Conservation (phyloP, 2,113 vertebrate species). For the Physeter macrocephalus region DNA sequence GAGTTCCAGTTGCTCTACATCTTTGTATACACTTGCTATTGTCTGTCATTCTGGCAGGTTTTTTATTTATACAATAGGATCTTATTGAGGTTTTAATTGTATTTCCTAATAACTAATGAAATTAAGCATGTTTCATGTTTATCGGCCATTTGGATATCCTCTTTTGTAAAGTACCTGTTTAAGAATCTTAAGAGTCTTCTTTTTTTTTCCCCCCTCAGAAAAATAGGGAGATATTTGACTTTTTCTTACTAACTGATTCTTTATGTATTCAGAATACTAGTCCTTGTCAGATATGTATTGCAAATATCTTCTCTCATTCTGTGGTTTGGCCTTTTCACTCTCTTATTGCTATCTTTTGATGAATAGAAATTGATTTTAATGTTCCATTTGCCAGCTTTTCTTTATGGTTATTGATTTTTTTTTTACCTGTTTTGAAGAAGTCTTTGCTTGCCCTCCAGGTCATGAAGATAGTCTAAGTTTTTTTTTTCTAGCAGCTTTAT, state of each 20-base stretch:
- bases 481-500: background rate
- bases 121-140: background rate
- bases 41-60: background rate
- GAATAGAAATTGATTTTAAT: background rate
- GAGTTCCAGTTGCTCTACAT: background rate
- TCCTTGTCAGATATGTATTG: background rate
- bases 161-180: background rate
- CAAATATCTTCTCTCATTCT: background rate
- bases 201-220: background rate
- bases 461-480: background rate
- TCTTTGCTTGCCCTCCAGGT: background rate
- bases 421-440: background rate
- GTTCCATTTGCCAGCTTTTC: background rate
- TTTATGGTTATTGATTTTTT: background rate
- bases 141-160: background rate
- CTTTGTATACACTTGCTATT: background rate
- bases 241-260: background rate
- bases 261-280: background rate
- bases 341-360: background rate
- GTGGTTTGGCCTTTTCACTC: background rate
- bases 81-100: background rate
- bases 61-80: background rate
- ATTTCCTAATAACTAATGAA: background rate
- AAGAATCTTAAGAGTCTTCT: background rate
- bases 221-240: background rate